A percentile compares a stretch with the other conserved stretches of the same genome.
Conservation (phyloP, 2,888 invertebrate species). For the Empis stercorea region DNA sequence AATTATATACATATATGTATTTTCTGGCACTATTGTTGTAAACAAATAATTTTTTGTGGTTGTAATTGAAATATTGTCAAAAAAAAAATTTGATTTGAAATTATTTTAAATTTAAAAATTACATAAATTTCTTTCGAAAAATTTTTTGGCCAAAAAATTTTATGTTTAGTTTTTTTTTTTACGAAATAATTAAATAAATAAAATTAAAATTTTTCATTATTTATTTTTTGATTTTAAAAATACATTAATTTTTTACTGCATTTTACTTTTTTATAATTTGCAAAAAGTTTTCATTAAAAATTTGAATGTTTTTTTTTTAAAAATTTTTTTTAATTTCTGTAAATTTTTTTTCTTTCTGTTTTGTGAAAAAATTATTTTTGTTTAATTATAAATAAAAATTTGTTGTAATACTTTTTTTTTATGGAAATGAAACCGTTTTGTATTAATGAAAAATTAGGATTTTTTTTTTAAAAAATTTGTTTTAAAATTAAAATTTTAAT, state of each 20-base stretch:
- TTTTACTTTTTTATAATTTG: too few relatives aligned
- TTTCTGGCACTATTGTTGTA: slow-evolving; percentile 38
- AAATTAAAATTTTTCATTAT: too few relatives aligned
- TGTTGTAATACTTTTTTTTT: not conserved
- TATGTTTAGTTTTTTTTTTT: slow-evolving; percentile 9
- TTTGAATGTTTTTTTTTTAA: too few relatives aligned
- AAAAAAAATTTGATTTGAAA: not conserved
- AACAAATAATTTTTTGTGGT: slow-evolving; percentile 18
- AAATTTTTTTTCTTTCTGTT: too few relatives aligned
- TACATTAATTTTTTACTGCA: too few relatives aligned
- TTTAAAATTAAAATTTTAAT: not conserved
- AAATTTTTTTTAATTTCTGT: too few relatives aligned
- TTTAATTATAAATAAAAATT: not conserved
- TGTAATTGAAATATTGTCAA: slow-evolving; percentile 2
- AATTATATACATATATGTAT: not conserved
- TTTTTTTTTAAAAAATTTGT: not conserved
- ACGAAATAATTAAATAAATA: not conserved
- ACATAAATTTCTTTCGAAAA: not conserved
- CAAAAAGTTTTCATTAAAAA: too few relatives aligned
- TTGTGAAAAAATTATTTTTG: too few relatives aligned
- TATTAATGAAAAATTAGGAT: not conserved
- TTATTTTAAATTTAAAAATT: not conserved
- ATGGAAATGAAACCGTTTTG: not conserved
- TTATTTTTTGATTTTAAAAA: too few relatives aligned
- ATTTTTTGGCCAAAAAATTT: slow-evolving; percentile 4